Percentiles rank a stretch among this genome's conserved stretches.
phyloP scores from a whole-genome alignment of 2,888 invertebrate species.

The Heliothis peltigera region DNA sequence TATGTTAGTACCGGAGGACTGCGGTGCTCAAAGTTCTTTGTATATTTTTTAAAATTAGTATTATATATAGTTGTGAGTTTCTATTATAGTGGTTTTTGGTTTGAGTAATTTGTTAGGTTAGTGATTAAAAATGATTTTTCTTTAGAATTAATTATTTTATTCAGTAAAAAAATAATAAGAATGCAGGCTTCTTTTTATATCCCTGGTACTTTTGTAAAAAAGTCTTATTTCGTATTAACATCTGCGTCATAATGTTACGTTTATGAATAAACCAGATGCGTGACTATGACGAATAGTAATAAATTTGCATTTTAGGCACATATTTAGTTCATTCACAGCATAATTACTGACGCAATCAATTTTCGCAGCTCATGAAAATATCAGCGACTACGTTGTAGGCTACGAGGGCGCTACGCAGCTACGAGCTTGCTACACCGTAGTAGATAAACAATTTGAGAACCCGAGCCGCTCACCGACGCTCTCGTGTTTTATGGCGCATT shows the following conservation, averaged over 20 bases:
- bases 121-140: too few species aligned
- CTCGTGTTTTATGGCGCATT: slow-evolving; percentile 87
- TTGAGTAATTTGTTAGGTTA: too few species aligned
- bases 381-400: slow-evolving; percentile 37
- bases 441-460: slow-evolving; percentile 76
- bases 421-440: slow-evolving; percentile 64
- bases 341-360: background rate
- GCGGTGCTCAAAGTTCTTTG: slow-evolving; percentile 79
- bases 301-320: slow-evolving; percentile 20
- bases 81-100: too few species aligned
- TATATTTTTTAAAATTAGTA: slow-evolving; percentile 11
- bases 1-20: slow-evolving; percentile 80
- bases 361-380: slow-evolving; percentile 37
- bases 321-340: slow-evolving; percentile 6
- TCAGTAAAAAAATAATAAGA: too few species aligned
- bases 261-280: slow-evolving; percentile 30
- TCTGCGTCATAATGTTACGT: slow-evolving; percentile 4
- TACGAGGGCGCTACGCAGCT: slow-evolving; percentile 47
- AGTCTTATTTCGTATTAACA: too few species aligned
- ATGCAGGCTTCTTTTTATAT: too few species aligned
- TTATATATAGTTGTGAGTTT: background rate
- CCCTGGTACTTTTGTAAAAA: too few species aligned
- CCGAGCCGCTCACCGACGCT: slow-evolving; percentile 70
- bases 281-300: slow-evolving; percentile 9
- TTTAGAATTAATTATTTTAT: too few species aligned